phyloP scores from a whole-genome alignment of 53 echinoderm and acorn worm genomes.

The Echinometra lucunter region DNA sequence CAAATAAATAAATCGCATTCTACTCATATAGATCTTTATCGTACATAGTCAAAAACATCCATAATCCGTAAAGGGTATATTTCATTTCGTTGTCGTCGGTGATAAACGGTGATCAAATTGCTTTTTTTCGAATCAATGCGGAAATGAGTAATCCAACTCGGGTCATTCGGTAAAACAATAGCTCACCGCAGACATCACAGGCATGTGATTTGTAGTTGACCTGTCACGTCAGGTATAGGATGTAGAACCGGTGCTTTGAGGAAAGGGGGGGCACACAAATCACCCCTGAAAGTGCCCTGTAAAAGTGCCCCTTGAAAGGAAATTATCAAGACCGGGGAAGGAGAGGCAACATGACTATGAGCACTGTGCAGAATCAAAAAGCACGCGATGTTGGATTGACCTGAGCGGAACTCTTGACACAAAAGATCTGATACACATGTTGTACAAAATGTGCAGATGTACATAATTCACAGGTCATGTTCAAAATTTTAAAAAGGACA shows the following conservation, averaged over 20 bases:
- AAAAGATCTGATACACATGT: too few relatives aligned
- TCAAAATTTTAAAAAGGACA: too few relatives aligned
- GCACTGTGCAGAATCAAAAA: too few relatives aligned
- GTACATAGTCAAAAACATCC: background rate
- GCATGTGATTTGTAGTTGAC: slow-evolving; percentile 5
- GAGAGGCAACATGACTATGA: too few relatives aligned
- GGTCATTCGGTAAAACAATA: slow-evolving; percentile 41
- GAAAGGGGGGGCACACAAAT: background rate
- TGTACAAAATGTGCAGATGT: too few relatives aligned
- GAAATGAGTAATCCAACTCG: background rate
- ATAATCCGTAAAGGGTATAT: background rate
- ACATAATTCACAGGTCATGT: too few relatives aligned
- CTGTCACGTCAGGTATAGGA: background rate
- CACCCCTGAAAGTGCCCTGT: background rate
- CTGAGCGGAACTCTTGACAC: too few relatives aligned
- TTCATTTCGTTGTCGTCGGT: background rate
- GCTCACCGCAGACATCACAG: slow-evolving; percentile 4
- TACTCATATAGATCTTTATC: slow-evolving; percentile 1
- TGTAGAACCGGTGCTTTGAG: background rate
- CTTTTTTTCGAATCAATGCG: slow-evolving; percentile 20
- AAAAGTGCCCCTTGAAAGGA: background rate
- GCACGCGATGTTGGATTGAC: too few relatives aligned
- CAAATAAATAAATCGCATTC: background rate
- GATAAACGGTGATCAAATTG: slow-evolving; percentile 31
- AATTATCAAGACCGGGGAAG: background rate